Conservation (phyloP, 35 echinoderm and acorn worm species). For the Lytechinus variegatus region DNA sequence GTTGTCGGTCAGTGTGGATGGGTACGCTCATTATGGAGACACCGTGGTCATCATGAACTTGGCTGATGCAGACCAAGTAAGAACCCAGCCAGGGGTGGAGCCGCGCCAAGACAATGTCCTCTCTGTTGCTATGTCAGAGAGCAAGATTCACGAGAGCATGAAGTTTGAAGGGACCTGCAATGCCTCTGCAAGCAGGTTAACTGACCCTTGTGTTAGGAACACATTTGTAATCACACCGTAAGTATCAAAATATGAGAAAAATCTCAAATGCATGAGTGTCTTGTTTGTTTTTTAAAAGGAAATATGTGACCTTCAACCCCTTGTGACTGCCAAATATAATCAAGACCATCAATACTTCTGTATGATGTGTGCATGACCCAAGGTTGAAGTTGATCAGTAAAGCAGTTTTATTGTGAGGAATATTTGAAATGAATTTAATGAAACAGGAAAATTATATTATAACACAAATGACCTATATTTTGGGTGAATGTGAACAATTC, state of each 20-base stretch:
- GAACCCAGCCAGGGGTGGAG: constrained; percentile 68
- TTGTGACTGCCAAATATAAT: no score
- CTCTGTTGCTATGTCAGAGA: constrained; percentile 87
- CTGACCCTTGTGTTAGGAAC: constrained; percentile 81
- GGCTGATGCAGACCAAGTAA: constrained; percentile 67
- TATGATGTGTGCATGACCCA: no score
- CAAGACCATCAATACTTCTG: no score
- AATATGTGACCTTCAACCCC: no score
- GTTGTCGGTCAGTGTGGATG: constrained; percentile 86
- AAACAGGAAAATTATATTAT: no score
- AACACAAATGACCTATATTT: no score
- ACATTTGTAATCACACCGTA: constrained; percentile 97
- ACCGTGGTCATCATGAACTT: constrained; percentile 89
- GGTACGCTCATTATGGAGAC: constrained; percentile 92
- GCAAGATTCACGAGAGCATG: constrained; percentile 80
- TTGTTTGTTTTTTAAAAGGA: no score
- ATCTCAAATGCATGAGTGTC: not conserved
- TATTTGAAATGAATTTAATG: no score
- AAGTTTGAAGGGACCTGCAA: constrained; percentile 85
- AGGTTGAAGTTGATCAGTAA: no score
- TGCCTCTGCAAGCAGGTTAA: constrained; percentile 67
- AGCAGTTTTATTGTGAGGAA: no score
- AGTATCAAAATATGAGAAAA: constrained; percentile 31
- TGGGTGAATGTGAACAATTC: no score
- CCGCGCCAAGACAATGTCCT: constrained; percentile 76